These are phyloP conservation scores for Synanthedon tipuliformis DNA, from an alignment of 2,888 invertebrate genomes.

Conservation along the genomic window DNA sequence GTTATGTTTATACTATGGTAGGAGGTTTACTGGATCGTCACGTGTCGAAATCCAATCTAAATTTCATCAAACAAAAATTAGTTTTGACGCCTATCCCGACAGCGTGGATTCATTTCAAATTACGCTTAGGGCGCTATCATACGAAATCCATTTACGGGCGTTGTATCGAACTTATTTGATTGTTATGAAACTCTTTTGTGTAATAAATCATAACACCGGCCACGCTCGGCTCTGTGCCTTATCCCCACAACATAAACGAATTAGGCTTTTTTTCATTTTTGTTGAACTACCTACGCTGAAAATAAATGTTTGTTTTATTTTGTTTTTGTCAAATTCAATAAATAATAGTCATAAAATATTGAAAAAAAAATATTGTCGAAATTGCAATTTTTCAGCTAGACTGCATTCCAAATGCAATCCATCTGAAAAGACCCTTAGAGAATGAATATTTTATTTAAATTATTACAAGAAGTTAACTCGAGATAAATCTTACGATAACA, in stretches of 20 bases:
- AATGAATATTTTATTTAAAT: no score
- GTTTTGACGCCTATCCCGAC: constrained; percentile 19
- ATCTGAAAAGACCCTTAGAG: no score
- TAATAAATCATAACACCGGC: background rate
- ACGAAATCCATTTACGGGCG: background rate
- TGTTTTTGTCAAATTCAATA: no score
- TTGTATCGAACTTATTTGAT: constrained; percentile 4
- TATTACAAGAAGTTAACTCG: no score
- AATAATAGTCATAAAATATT: no score
- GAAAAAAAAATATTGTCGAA: no score
- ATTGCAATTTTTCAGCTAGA: no score
- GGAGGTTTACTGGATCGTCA: constrained; percentile 6
- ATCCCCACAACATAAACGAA: background rate
- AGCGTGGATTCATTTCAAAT: constrained; percentile 1
- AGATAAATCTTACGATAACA: constrained; percentile 6
- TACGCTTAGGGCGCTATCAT: background rate
- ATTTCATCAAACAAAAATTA: constrained; percentile 28
- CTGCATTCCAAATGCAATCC: no score
- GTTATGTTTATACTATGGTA: background rate
- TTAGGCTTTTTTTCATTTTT: background rate
- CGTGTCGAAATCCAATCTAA: constrained; percentile 26
- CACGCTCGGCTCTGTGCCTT: no score
- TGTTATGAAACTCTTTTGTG: constrained; percentile 3
- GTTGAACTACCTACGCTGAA: no score
- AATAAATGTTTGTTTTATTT: no score